Evolutionary conservation across 2,888 invertebrate genomes (phyloP), one percentile per base, ranked within the genome.

Genomic region (Aplocera efformata): DNA sequence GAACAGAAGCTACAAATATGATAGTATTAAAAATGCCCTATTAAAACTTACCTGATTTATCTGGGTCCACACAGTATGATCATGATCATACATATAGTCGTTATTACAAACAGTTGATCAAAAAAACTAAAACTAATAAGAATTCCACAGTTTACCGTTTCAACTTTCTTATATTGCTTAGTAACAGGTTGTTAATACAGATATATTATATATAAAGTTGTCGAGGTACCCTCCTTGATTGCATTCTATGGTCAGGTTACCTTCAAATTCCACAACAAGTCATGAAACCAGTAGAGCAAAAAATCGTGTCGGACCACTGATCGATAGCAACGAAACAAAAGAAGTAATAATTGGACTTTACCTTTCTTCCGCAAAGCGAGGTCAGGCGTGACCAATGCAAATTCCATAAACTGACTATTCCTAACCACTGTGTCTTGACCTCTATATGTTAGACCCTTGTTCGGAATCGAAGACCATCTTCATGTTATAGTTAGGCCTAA

Each of bases 321-420:
- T 66, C 67, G 56, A 63, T 63, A 58, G 63, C 60, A 67, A 64
- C 72, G 67, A 78, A 79, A 79, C 77, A 79, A 77, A 76, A 80
- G 72, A 70, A 73, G 69, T 77, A 74, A n/a, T n/a, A n/a, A 78
- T 72, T 70, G 66, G 62, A 70, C 64, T 31, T 38, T 73, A 75
- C 75, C 69, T 81, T 81, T 83, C 85, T 85, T 85, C 84, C 82
- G 80, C 67, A 73, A 74, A 52, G 56, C 75, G 79, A 84, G 85
- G 82, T 79, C 83, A 72, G 58, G 63, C 80, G 79, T 82, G 82
- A 80, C 82, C 72, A 63, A 68, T 60, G 60, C 68, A 57, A 79
- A 85, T 81, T 76, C 79, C 72, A 71, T 62, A 59, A 58, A 61
- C 53, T 56, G 63, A 72, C 68, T 72, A 72, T 67, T 68, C 53